Evolutionary conservation across 1,140 invertebrate species (phyloP), one percentile per base, ranked within the genome.

Genomic region (Drosophila micromelanica): DNA sequence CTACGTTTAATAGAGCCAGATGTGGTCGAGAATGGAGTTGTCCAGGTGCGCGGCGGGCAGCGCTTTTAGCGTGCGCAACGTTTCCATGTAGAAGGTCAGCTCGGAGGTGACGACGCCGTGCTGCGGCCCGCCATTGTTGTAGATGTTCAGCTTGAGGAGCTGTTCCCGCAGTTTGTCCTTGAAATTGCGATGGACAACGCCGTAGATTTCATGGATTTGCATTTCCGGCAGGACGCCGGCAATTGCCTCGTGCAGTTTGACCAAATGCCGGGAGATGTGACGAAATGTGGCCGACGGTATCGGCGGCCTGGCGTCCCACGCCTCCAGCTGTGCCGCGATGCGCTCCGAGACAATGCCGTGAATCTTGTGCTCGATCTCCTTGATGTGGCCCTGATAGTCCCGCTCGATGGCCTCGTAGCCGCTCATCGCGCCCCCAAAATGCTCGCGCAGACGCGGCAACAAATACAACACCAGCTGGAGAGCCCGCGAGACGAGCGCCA

Each of bases 41-140:
- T 94, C 94, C 79, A 96, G 91, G 89, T 96, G 95, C 74, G 95
- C 94, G 52, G 94, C 93, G 8, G 96, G 95, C 80, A 97, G 93
- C n/a, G 96, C 95, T 91, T 97, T 96, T 20, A 98, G 93, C 75
- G 96, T 96, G 91, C 96, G 95, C 71, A 99, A 94, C 76, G 97
- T 98, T 93, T 98, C 97, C 69, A 98, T 94, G 93, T 99, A 99
- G 93, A 99, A 99, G 49, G 97, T 97, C 82, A 99, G 93, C 94
- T 99, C 98, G 23, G 97, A 97, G 27, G 96, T 98, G 3, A 99
- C 98, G 73, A 99, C 95, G 49, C 98, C 98, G 92, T 99, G 98
- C 90, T 98, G 97, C 1, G 98, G 98, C 35, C 98, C 98, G 43
- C 98, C 98, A 93, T 99, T 97, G 80, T 98, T 98, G 20, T 96